Conservation (phyloP, 2,113 vertebrate genomes). For the Sphyrna mokarran region DNA sequence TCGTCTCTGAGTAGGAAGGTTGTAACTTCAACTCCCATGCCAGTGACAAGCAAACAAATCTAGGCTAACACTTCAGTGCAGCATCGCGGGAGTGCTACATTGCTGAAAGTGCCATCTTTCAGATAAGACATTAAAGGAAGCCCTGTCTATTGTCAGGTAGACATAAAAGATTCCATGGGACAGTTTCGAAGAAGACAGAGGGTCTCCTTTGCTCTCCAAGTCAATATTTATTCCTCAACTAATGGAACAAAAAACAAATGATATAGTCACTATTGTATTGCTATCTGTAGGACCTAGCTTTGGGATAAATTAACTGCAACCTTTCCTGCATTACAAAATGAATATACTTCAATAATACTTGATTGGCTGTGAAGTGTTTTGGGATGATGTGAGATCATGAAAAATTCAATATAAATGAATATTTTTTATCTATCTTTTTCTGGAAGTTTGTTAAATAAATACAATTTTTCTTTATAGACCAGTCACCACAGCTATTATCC, state of each 20-base stretch:
- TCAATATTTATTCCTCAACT: not conserved
- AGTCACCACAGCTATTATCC: constrained; percentile 78
- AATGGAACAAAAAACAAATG: not conserved
- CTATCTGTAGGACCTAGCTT: not conserved
- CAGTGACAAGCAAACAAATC: not conserved
- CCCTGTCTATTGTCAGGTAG: too few species aligned
- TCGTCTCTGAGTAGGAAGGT: not conserved
- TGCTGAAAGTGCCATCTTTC: not conserved
- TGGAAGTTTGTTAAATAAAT: not conserved
- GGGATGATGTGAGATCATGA: too few species aligned
- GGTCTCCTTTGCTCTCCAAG: not conserved
- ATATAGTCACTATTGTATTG: not conserved
- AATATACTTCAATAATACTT: not conserved
- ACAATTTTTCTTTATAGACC: constrained; percentile 45
- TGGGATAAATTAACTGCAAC: not conserved
- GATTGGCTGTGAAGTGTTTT: not conserved
- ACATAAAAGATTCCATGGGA: not conserved
- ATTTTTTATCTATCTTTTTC: not conserved
- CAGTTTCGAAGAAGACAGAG: not conserved
- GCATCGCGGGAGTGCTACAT: not conserved
- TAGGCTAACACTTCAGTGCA: not conserved
- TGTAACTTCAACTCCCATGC: not conserved
- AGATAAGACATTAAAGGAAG: too few species aligned
- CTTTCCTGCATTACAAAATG: not conserved
- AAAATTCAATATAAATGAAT: not conserved